A percentile compares a stretch with the other conserved stretches of the same genome.
phyloP scores from a whole-genome alignment of 2,888 invertebrate species.

The Rhamnusium bicolor region DNA sequence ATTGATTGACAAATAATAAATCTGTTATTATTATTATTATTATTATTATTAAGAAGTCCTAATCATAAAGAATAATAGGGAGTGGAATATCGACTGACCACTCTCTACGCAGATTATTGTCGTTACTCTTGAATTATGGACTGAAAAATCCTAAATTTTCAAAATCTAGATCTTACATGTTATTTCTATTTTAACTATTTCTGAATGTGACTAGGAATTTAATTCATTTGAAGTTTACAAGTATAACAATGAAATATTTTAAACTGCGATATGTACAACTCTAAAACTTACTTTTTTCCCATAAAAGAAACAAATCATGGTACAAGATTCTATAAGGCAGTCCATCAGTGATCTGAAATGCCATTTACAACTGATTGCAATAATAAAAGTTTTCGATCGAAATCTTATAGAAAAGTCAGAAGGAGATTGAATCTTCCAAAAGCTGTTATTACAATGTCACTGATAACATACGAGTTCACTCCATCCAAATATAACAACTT shows the following conservation, averaged over 20 bases:
- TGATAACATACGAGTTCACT: slow-evolving; percentile 34
- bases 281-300: background rate
- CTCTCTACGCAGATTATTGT: too few relatives aligned
- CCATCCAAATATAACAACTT: slow-evolving; percentile 35
- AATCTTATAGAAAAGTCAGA: slow-evolving; percentile 28
- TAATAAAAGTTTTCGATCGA: slow-evolving; percentile 43
- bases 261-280: background rate
- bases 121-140: too few relatives aligned
- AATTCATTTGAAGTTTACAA: background rate
- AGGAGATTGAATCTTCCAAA: slow-evolving; percentile 36
- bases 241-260: slow-evolving; percentile 7
- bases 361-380: slow-evolving; percentile 41
- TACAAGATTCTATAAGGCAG: background rate
- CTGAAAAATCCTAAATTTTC: too few relatives aligned
- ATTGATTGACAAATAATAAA: too few relatives aligned
- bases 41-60: too few relatives aligned
- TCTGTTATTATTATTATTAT: too few relatives aligned
- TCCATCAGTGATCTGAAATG: background rate
- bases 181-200: too few relatives aligned
- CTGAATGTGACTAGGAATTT: background rate
- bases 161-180: background rate
- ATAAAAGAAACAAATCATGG: background rate
- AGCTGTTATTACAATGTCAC: slow-evolving; percentile 32
- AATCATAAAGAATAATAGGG: too few relatives aligned
- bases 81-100: too few relatives aligned